Evolutionary conservation across 2,888 invertebrate species (phyloP).

Genomic region (Leucoma salicis): DNA sequence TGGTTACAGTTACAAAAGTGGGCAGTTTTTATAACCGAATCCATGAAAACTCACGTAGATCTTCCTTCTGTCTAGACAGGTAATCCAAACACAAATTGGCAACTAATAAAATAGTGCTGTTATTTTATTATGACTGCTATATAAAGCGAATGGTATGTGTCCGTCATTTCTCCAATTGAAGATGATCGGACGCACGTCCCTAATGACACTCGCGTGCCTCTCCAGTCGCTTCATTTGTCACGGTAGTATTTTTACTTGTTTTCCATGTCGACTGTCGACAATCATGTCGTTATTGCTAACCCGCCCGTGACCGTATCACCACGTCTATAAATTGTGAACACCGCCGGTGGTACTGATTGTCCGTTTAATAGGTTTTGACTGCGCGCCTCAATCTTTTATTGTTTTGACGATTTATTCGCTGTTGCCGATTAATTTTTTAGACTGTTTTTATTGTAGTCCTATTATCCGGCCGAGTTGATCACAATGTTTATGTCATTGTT

Average conservation of each 20-base stretch:
- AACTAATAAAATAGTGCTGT: conserved; percentile 20
- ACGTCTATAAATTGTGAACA: conserved; percentile 76
- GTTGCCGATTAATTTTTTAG: conserved; percentile 31
- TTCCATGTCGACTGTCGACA: conserved; percentile 73
- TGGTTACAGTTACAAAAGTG: too few species aligned
- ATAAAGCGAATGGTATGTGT: conserved; percentile 28
- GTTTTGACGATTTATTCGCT: conserved; percentile 38
- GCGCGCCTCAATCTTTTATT: conserved; percentile 46
- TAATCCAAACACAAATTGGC: conserved; percentile 6
- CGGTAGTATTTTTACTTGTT: conserved; percentile 74
- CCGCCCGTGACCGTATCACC: conserved; percentile 65
- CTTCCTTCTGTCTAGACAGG: conserved; percentile 26
- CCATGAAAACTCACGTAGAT: background rate
- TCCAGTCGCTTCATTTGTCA: conserved; percentile 65
- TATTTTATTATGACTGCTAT: conserved; percentile 20
- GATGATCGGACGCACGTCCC: conserved; percentile 37
- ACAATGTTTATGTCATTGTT: conserved; percentile 25
- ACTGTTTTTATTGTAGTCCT: conserved; percentile 20
- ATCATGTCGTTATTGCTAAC: conserved; percentile 78
- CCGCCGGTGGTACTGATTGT: conserved; percentile 67
- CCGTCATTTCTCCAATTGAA: conserved; percentile 22
- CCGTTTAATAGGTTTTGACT: conserved; percentile 70
- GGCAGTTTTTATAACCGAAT: background rate
- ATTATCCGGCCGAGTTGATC: conserved; percentile 21
- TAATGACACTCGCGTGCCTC: conserved; percentile 70